Percentiles rank a stretch among this genome's conserved stretches.
phyloP scores from a whole-genome alignment of 2,888 invertebrate genomes.

The Ophion slaviceki region DNA sequence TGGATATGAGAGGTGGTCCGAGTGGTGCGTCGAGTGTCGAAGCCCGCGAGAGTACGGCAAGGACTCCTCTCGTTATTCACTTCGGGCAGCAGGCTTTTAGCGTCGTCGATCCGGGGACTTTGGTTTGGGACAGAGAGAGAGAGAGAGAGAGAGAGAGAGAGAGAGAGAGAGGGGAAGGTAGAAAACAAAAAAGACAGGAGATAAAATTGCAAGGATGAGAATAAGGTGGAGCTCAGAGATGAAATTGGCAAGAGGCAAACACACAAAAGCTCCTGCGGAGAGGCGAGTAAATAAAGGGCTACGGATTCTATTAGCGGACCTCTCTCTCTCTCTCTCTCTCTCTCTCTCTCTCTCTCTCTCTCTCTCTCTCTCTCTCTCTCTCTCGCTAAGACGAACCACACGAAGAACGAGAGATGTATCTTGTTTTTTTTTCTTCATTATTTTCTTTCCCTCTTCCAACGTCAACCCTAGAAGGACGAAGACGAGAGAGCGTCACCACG shows the following conservation, averaged over 20 bases:
- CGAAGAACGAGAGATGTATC: too few relatives aligned
- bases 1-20: not conserved
- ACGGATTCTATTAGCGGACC: conserved; percentile 78
- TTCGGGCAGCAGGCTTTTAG: conserved; percentile 16
- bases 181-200: conserved; percentile 15
- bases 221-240: conserved; percentile 51
- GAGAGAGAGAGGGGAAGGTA: not conserved
- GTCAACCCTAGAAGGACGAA: conserved; percentile 1
- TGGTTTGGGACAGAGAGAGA: not conserved
- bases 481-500: not conserved
- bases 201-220: conserved; percentile 57
- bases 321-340: conserved; percentile 8
- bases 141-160: not conserved
- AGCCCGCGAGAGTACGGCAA: not conserved
- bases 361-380: not conserved
- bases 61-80: conserved; percentile 4
- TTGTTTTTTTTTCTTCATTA: too few relatives aligned
- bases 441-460: conserved; percentile 4
- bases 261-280: conserved; percentile 69
- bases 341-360: not conserved
- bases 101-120: conserved; percentile 31
- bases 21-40: not conserved
- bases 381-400: not conserved
- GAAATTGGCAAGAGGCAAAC: conserved; percentile 74
- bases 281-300: conserved; percentile 77